Evolutionary conservation across 2,797 vertebrate species (phyloP), one percentile per base, ranked within the genome.

Genomic region (Acomys russatus): DNA sequence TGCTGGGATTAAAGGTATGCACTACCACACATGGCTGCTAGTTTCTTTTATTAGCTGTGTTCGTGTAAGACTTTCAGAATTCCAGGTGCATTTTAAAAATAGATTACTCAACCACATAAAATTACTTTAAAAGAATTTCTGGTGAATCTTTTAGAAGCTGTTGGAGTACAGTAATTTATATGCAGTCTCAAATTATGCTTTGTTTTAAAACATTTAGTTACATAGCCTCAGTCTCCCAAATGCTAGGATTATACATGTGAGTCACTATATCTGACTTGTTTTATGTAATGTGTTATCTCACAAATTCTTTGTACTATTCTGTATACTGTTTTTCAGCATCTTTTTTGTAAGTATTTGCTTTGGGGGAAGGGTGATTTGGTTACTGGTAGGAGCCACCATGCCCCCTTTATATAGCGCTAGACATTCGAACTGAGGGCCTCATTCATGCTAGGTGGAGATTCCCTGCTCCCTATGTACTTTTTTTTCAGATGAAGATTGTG

Each of bases 31-130:
- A 44, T 44, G 44, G 44, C 44, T 59, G 56, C 18, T 59, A 82
- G 70, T 87, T 91, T 85, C 28, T 84, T 94, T 56, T 84, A n/a
- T 95, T 93, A 86, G 35, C 20, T 91, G 2, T 73, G 10, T 96
- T 68, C 28, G 11, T 85, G 5, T 73, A 88, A 91, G 10, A 71
- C 14, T 76, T 7, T 78, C 38, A 79, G 44, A 51, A 68, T 78
- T 95, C 84, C 73, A 51, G 15, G 20, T 92, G 6, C 51, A 76
- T 51, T 74, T 89, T 17, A 59, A 12, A 38, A 83, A 18, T 4
- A 83, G 8, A 70, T 51, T 44, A 92, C 20, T 91, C 17, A 96
- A 23, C 1, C 38, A 93, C 87, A 38, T 38, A 89, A 94, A 91
- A 54, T 96, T 84, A 12, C 59, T 96, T 49, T 63, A 82, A 3